A percentile compares a stretch with the other conserved stretches of the same genome.
These are phyloP conservation scores for Lingula anatina DNA, from an alignment of 2,888 invertebrate genomes.

Conservation along the genomic window DNA sequence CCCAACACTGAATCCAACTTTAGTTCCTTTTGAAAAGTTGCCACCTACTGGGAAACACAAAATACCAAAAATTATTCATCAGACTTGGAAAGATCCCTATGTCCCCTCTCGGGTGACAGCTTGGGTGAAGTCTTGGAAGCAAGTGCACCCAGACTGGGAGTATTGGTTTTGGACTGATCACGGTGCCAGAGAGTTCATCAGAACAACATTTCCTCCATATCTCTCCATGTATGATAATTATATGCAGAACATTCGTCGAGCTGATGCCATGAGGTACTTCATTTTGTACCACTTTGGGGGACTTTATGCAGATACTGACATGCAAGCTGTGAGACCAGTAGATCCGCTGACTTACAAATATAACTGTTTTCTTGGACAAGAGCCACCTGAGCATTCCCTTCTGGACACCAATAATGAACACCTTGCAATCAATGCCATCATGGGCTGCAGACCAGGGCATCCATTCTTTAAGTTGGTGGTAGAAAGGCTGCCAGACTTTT, in stretches of 20 bases:
- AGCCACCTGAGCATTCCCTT: constrained; percentile 38
- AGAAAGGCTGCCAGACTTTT: constrained; percentile 24
- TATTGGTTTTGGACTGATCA: constrained; percentile 49
- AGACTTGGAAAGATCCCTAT: constrained; percentile 32
- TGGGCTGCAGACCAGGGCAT: constrained; percentile 32
- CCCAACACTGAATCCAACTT: constrained; percentile 14
- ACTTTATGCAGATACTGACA: constrained; percentile 43
- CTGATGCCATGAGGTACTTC: constrained; percentile 44
- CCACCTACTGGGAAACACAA: constrained; percentile 16
- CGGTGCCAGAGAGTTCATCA: constrained; percentile 34
- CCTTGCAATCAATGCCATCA: constrained; percentile 37
- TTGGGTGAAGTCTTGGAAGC: constrained; percentile 40
- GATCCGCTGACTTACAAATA: constrained; percentile 29
- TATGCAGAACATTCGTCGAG: constrained; percentile 32
- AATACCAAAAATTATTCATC: constrained; percentile 39
- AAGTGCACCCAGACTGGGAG: constrained; percentile 41
- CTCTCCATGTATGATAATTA: constrained; percentile 32
- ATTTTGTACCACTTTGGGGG: constrained; percentile 45
- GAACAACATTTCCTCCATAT: constrained; percentile 29
- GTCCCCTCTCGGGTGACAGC: constrained; percentile 28
- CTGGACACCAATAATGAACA: constrained; percentile 35
- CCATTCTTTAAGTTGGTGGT: constrained; percentile 36
- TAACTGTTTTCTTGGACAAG: constrained; percentile 35
- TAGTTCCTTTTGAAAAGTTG: constrained; percentile 20
- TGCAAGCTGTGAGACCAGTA: constrained; percentile 36